A percentile compares a stretch with the other conserved stretches of the same genome.
Conservation (phyloP, 2,113 vertebrate genomes). For the Symphodus melops region DNA sequence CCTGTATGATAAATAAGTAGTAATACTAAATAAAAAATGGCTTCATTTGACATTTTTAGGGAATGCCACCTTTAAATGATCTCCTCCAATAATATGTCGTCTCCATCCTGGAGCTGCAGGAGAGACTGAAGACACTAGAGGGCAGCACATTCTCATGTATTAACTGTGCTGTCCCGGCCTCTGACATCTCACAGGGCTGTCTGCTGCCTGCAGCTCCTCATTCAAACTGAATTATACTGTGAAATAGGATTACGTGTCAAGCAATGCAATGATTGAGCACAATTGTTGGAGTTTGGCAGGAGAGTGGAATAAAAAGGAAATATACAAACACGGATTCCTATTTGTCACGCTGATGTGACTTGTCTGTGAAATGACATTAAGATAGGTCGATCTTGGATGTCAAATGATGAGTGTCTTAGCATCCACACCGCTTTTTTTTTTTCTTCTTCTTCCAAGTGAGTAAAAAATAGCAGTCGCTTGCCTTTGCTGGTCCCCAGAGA, state of each 20-base stretch:
- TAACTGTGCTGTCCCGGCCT: neutral
- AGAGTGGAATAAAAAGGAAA: slow-evolving; percentile 56
- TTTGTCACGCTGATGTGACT: slow-evolving; percentile 63
- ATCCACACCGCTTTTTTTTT: slow-evolving; percentile 40
- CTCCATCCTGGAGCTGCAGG: neutral
- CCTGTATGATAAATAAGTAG: no score
- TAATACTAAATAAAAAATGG: no score
- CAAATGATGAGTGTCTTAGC: slow-evolving; percentile 65
- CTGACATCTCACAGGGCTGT: slow-evolving; percentile 40
- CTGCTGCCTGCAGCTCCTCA: slow-evolving; percentile 68
- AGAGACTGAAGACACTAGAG: slow-evolving; percentile 59
- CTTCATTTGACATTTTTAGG: neutral
- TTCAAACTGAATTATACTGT: slow-evolving; percentile 77
- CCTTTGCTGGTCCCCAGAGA: slow-evolving; percentile 58
- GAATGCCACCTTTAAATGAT: neutral
- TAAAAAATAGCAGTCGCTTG: slow-evolving; percentile 66
- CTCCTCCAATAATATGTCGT: neutral
- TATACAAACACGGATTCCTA: slow-evolving; percentile 54
- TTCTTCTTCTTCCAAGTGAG: slow-evolving; percentile 53
- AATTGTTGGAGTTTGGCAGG: slow-evolving; percentile 73
- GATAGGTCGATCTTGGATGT: slow-evolving; percentile 60
- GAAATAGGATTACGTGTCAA: slow-evolving; percentile 80
- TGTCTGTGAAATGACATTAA: slow-evolving; percentile 62
- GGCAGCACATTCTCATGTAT: slow-evolving; percentile 50
- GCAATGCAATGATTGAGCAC: slow-evolving; percentile 78